Conservation (phyloP, 2,797 vertebrate genomes). For the Labeo calbasu region DNA sequence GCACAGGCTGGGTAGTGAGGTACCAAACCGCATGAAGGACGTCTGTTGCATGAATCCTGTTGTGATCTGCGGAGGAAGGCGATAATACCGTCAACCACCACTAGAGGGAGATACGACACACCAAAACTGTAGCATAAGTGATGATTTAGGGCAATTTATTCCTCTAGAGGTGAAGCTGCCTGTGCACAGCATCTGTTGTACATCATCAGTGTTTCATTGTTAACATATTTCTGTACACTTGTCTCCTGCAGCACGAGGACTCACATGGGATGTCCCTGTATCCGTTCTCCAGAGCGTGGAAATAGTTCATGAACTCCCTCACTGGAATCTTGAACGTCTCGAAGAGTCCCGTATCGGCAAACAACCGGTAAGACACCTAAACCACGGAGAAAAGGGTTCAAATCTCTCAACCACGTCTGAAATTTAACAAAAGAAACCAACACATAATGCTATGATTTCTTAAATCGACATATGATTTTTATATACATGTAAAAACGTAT, state of each 20-base stretch:
- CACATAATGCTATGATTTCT: not conserved
- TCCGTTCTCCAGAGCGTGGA: slow-evolving; percentile 95
- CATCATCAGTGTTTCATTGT: slow-evolving; percentile 14
- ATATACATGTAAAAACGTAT: not conserved
- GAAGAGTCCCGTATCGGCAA: slow-evolving; percentile 96
- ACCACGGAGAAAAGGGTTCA: slow-evolving; percentile 35
- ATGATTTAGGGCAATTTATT: not conserved
- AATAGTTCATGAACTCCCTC: slow-evolving; percentile 98
- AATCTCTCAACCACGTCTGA: not conserved
- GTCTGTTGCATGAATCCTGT: slow-evolving; percentile 97
- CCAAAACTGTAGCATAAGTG: not conserved
- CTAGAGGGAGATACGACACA: slow-evolving; percentile 64
- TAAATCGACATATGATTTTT: not conserved
- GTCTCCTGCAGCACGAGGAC: slow-evolving; percentile 65
- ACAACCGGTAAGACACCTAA: slow-evolving; percentile 94
- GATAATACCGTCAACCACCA: slow-evolving; percentile 53
- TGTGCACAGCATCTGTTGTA: not conserved
- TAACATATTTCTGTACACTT: slow-evolving; percentile 16
- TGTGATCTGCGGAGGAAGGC: slow-evolving; percentile 86
- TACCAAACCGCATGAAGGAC: slow-evolving; percentile 98
- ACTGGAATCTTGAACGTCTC: slow-evolving; percentile 96
- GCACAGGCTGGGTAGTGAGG: slow-evolving; percentile 93
- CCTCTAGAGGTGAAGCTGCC: not conserved
- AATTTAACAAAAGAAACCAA: not conserved
- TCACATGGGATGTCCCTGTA: slow-evolving; percentile 99